These are phyloP conservation scores for Augochlora pura DNA, from an alignment of 1,140 invertebrate genomes.

Conservation along the genomic window DNA sequence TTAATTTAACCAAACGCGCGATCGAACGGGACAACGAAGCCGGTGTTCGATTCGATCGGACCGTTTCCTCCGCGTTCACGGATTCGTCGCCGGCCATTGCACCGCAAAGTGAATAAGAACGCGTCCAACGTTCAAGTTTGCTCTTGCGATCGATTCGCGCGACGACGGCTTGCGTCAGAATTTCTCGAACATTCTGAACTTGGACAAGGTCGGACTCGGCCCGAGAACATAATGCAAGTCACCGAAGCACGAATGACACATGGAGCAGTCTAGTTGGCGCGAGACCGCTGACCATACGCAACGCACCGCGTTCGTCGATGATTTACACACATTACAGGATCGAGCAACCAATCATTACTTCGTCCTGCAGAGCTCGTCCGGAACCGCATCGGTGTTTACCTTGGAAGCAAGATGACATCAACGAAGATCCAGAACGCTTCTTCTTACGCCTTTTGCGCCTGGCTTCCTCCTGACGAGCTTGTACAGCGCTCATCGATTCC, in stretches of 20 bases:
- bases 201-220: constrained; percentile 45
- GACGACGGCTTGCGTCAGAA: not conserved
- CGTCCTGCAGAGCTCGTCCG: no score
- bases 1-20: no score
- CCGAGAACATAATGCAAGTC: constrained; percentile 46
- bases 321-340: no score
- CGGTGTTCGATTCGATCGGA: no score
- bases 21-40: no score
- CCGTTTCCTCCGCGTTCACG: no score
- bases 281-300: no score
- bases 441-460: constrained; percentile 92
- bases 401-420: constrained; percentile 94
- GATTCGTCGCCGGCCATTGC: not conserved
- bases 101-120: not conserved
- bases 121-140: constrained; percentile 15
- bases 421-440: constrained; percentile 91
- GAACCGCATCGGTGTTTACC: constrained; percentile 78
- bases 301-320: not conserved
- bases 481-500: constrained; percentile 76
- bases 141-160: constrained; percentile 38
- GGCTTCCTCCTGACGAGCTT: constrained; percentile 90
- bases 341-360: no score
- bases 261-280: no score
- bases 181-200: constrained; percentile 52
- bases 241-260: not conserved